These are phyloP conservation scores for Gastrophryne carolinensis DNA, from an alignment of 2,797 vertebrate species.

Conservation along the genomic window DNA sequence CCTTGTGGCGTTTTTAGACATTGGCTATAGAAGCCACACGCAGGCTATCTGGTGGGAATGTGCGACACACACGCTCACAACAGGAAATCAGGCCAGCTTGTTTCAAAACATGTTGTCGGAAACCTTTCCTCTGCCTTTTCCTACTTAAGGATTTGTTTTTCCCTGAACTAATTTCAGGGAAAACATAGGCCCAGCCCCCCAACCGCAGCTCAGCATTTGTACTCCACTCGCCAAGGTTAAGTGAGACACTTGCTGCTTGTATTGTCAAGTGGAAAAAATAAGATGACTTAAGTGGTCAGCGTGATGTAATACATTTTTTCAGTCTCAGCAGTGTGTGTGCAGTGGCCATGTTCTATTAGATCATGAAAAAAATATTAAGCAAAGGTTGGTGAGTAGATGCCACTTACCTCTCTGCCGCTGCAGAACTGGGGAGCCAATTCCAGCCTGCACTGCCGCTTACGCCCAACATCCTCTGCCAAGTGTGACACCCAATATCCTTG, in stretches of 20 bases:
- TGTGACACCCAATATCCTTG: too few species aligned
- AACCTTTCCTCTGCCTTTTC: slow-evolving; percentile 47
- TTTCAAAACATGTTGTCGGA: slow-evolving; percentile 50
- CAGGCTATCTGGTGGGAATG: slow-evolving; percentile 31
- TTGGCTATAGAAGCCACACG: neutral
- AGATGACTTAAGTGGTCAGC: neutral
- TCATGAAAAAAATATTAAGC: too few species aligned
- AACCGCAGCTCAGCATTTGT: neutral
- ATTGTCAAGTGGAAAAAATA: neutral
- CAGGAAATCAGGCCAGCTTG: slow-evolving; percentile 47
- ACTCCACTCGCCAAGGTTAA: neutral
- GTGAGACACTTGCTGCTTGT: neutral
- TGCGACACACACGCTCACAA: slow-evolving; percentile 20
- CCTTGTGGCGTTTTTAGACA: too few species aligned
- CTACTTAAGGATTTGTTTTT: slow-evolving; percentile 43
- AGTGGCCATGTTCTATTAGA: too few species aligned
- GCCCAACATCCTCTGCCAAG: too few species aligned
- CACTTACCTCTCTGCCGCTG: too few species aligned
- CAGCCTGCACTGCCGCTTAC: too few species aligned
- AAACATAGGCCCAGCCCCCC: slow-evolving; percentile 12
- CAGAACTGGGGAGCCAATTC: too few species aligned
- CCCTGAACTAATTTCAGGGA: slow-evolving; percentile 31
- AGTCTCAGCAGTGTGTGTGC: too few species aligned
- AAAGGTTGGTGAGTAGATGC: too few species aligned
- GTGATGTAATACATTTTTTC: neutral